Conservation (phyloP, 2,113 vertebrate genomes). For the Burhinus bistriatus region DNA sequence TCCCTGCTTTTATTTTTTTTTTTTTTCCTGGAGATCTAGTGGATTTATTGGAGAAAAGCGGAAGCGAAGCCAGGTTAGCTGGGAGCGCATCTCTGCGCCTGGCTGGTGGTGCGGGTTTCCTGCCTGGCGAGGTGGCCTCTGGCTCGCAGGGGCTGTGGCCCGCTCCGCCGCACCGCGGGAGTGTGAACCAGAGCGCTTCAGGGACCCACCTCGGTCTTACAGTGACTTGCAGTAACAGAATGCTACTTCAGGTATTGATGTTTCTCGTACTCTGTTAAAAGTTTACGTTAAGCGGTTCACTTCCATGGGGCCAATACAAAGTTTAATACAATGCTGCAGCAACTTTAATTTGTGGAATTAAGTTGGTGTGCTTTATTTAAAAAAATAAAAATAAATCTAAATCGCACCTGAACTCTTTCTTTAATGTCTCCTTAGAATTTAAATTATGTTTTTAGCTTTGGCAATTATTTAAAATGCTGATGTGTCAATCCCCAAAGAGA, state of each 20-base stretch:
- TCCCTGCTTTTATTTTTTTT: too few relatives aligned
- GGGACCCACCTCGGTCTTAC: too few relatives aligned
- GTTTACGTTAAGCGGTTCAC: neutral
- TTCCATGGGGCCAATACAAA: neutral
- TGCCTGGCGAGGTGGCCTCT: accelerated
- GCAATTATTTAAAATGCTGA: conserved; percentile 47
- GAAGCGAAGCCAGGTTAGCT: neutral
- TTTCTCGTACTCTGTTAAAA: neutral
- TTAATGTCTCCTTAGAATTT: neutral
- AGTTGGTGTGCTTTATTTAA: neutral
- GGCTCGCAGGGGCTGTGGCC: neutral
- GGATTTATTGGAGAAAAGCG: neutral
- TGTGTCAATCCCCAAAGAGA: conserved; percentile 31
- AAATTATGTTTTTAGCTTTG: conserved; percentile 17
- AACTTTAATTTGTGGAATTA: neutral
- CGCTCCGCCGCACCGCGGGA: too few relatives aligned
- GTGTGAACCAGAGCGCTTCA: accelerated
- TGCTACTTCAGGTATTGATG: accelerated
- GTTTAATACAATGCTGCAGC: neutral
- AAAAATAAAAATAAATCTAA: neutral
- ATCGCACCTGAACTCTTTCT: conserved; percentile 24
- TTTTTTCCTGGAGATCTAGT: neutral
- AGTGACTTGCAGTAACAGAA: accelerated
- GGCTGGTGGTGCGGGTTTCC: accelerated
- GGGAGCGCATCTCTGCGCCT: neutral